Percentiles rank a stretch among this genome's conserved stretches.
These are phyloP conservation scores for Phrynosoma platyrhinos DNA, from an alignment of 2,113 vertebrate genomes.

Conservation along the genomic window DNA sequence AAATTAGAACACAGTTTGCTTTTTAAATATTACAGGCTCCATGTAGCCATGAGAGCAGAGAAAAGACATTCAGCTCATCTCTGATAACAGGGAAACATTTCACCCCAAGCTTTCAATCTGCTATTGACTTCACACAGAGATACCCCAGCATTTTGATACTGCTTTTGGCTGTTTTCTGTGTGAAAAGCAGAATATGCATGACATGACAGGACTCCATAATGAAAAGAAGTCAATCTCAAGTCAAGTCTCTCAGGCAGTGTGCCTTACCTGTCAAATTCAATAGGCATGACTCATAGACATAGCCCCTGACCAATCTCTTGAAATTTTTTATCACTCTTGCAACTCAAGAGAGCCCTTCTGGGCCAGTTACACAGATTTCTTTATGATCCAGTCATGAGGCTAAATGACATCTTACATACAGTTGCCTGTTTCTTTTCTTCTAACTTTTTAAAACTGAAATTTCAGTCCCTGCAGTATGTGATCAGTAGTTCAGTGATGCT, in stretches of 20 bases:
- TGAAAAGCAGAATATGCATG: constrained; percentile 2
- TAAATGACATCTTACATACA: not conserved
- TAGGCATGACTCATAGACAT: not conserved
- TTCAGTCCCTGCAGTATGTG: not conserved
- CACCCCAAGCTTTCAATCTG: not conserved
- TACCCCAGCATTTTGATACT: not conserved
- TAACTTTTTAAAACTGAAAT: not conserved
- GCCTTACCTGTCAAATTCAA: constrained; percentile 11
- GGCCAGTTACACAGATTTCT: not conserved
- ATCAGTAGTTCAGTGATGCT: not conserved
- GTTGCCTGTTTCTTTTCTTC: not conserved
- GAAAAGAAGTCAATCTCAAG: constrained; percentile 13
- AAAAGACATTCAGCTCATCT: not conserved
- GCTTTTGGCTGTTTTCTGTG: not conserved
- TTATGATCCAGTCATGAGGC: not conserved
- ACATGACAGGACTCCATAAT: not conserved
- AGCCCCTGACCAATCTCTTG: rapidly evolving
- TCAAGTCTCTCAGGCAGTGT: not conserved
- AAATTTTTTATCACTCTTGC: not conserved
- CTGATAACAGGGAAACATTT: not conserved
- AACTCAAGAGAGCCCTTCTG: not conserved
- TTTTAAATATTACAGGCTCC: not conserved
- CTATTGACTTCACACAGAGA: not conserved
- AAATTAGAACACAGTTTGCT: constrained; percentile 10
- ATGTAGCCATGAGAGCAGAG: not conserved